phyloP scores from a whole-genome alignment of 2,888 invertebrate genomes.

The Cremastinae sp. region DNA sequence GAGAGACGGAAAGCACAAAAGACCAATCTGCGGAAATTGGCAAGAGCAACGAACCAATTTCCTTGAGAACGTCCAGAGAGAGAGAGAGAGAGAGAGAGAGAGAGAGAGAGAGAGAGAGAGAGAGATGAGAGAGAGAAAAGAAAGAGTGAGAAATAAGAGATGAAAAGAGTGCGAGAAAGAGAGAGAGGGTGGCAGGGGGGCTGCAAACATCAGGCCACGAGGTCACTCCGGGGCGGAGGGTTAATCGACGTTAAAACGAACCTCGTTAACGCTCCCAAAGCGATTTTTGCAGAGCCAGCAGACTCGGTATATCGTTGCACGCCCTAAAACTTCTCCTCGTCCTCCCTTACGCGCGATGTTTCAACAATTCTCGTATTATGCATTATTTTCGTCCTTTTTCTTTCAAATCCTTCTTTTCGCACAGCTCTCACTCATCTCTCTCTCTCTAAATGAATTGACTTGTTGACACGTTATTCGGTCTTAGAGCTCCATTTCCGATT shows the following conservation, averaged over 20 bases:
- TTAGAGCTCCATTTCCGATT: background rate
- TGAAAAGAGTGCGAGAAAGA: constrained; percentile 10
- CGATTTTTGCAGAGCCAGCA: constrained; percentile 60
- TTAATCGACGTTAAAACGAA: constrained; percentile 79
- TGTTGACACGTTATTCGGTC: background rate
- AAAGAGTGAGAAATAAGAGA: constrained; percentile 15
- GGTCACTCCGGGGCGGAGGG: constrained; percentile 75
- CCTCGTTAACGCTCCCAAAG: constrained; percentile 77
- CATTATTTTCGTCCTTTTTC: background rate
- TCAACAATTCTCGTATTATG: too few relatives aligned
- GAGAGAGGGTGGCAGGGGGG: constrained; percentile 64
- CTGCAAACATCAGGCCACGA: constrained; percentile 74
- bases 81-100: constrained; percentile 16
- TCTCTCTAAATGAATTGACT: constrained; percentile 3
- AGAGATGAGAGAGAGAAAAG: too few relatives aligned
- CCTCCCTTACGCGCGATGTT: background rate
- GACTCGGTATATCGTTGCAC: constrained; percentile 56
- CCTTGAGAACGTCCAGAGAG: constrained; percentile 59
- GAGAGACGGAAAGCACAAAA: constrained; percentile 33
- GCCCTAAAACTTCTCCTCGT: constrained; percentile 7
- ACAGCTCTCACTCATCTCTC: too few relatives aligned
- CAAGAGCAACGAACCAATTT: constrained; percentile 78
- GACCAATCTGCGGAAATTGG: constrained; percentile 77
- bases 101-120: constrained; percentile 14
- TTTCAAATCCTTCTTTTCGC: too few relatives aligned